A percentile compares a stretch with the other conserved stretches of the same genome.
These are phyloP conservation scores for Alloplasta piceator DNA, from an alignment of 2,888 invertebrate species.

Conservation along the genomic window DNA sequence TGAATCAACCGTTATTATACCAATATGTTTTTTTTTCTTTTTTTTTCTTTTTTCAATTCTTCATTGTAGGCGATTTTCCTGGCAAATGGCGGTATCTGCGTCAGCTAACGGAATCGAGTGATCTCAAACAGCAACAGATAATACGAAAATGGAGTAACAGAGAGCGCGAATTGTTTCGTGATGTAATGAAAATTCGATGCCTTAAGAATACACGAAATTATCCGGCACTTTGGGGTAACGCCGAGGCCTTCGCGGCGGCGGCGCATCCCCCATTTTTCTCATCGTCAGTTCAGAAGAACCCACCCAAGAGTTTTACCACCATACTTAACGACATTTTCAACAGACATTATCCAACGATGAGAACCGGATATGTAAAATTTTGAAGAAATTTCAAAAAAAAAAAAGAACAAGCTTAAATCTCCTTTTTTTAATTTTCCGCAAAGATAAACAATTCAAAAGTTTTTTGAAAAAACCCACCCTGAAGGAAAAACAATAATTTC, in stretches of 20 bases:
- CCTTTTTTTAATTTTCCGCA: not conserved
- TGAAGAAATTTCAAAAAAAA: not conserved
- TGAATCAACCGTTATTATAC: not conserved
- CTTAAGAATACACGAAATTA: constrained; percentile 63
- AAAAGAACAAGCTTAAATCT: constrained; percentile 3
- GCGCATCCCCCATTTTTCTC: constrained; percentile 58
- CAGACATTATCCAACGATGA: constrained; percentile 47
- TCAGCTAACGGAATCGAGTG: constrained; percentile 79
- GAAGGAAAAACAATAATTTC: too few species aligned
- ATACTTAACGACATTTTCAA: constrained; percentile 53
- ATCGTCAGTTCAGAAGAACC: constrained; percentile 11
- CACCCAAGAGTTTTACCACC: constrained; percentile 38
- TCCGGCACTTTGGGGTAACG: constrained; percentile 59
- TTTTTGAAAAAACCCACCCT: too few species aligned
- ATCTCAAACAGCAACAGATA: constrained; percentile 80
- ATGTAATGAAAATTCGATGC: constrained; percentile 64
- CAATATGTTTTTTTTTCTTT: not conserved
- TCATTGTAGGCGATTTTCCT: constrained; percentile 80
- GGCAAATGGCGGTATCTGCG: constrained; percentile 78
- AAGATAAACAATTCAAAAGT: not conserved
- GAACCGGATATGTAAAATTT: constrained; percentile 40
- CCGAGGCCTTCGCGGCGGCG: constrained; percentile 59
- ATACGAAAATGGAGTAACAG: constrained; percentile 79
- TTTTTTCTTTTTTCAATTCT: constrained; percentile 4
- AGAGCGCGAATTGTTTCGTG: constrained; percentile 71